Evolutionary conservation across 2,888 invertebrate species (phyloP).

Genomic region (Dicranocentrus wangi): DNA sequence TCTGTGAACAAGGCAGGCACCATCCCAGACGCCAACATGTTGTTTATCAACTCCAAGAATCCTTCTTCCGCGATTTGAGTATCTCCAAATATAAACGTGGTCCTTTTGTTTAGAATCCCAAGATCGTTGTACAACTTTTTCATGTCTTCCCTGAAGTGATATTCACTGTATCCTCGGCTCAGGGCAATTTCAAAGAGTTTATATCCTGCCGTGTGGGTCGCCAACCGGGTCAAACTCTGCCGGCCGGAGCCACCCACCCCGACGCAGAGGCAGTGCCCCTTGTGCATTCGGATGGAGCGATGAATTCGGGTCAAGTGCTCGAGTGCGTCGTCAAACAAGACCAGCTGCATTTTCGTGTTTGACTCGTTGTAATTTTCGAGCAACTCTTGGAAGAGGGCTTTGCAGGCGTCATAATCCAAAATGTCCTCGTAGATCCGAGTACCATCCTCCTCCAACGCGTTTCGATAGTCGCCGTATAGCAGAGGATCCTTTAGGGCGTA

Average conservation of each 20-base stretch:
- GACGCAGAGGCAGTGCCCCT: slow-evolving; percentile 88
- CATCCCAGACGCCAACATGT: slow-evolving; percentile 91
- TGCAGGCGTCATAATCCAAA: slow-evolving; percentile 91
- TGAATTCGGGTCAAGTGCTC: slow-evolving; percentile 93
- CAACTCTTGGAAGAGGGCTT: slow-evolving; percentile 90
- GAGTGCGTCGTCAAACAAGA: slow-evolving; percentile 92
- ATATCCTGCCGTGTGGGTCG: slow-evolving; percentile 84
- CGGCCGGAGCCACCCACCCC: slow-evolving; percentile 95
- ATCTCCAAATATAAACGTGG: slow-evolving; percentile 84
- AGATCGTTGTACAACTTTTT: slow-evolving; percentile 85
- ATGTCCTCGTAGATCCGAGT: slow-evolving; percentile 90
- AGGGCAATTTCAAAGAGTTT: slow-evolving; percentile 88
- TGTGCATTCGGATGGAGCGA: slow-evolving; percentile 86
- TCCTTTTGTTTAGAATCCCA: slow-evolving; percentile 85
- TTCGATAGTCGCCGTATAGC: slow-evolving; percentile 91
- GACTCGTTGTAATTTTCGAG: slow-evolving; percentile 89
- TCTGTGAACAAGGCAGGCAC: slow-evolving; percentile 90
- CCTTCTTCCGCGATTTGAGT: slow-evolving; percentile 81
- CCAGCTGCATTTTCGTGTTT: slow-evolving; percentile 83
- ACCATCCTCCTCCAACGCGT: slow-evolving; percentile 87
- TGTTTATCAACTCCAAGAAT: slow-evolving; percentile 92
- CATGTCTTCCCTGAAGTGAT: slow-evolving; percentile 88
- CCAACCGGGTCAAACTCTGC: slow-evolving; percentile 85
- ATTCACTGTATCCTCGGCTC: slow-evolving; percentile 89
- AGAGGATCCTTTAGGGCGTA: slow-evolving; percentile 87